Conservation (phyloP, 1,140 invertebrate genomes). For the Dryas iulia region DNA sequence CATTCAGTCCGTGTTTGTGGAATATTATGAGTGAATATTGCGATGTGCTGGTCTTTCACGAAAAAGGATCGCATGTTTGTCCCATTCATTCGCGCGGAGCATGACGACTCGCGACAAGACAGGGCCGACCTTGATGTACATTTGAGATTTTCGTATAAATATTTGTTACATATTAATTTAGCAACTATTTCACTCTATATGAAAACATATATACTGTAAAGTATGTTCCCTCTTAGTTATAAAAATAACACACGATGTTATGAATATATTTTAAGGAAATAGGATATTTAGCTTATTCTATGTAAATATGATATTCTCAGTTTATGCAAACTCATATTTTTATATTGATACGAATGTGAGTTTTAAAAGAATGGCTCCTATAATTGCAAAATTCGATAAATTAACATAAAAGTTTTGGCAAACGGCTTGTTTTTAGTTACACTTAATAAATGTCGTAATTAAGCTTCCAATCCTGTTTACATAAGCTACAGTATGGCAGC, state of each 20-base stretch:
- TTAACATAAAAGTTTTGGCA: constrained; percentile 21
- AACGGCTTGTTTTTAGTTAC: constrained; percentile 26
- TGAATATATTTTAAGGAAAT: too few relatives aligned
- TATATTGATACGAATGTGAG: neutral
- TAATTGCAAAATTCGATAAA: constrained; percentile 9
- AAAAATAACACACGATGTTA: too few relatives aligned
- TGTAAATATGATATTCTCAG: neutral
- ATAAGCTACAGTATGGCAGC: constrained; percentile 31
- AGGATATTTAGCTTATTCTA: neutral
- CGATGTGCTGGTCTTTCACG: constrained; percentile 62
- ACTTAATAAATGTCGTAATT: constrained; percentile 34
- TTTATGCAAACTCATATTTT: neutral
- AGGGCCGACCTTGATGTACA: constrained; percentile 45
- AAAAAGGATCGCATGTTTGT: constrained; percentile 59
- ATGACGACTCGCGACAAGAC: constrained; percentile 33
- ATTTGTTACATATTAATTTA: too few relatives aligned
- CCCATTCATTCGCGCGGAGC: constrained; percentile 66
- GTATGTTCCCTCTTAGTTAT: too few relatives aligned
- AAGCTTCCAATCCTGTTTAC: constrained; percentile 31
- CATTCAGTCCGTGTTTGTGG: constrained; percentile 27
- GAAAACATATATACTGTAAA: too few relatives aligned
- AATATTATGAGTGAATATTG: constrained; percentile 45
- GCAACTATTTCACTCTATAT: too few relatives aligned
- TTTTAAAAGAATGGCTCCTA: neutral
- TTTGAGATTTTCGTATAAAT: neutral